phyloP scores from a whole-genome alignment of 2,888 invertebrate genomes.

The Lasioglossum lativentre region DNA sequence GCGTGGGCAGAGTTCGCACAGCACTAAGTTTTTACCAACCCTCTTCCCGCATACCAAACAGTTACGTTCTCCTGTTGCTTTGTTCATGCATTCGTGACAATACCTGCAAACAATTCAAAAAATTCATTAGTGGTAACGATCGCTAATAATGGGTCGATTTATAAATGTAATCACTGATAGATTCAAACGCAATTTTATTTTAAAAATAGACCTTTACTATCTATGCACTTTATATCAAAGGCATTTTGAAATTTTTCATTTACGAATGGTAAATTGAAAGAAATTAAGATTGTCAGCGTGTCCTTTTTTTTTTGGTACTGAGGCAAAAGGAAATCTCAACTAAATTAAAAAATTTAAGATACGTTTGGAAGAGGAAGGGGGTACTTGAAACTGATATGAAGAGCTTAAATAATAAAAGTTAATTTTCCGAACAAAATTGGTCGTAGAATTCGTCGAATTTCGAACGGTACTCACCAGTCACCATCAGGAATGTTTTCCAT shows the following conservation, averaged over 20 bases:
- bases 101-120: constrained; percentile 87
- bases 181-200: not conserved
- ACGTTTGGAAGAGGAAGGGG: not conserved
- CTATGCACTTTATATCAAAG: not conserved
- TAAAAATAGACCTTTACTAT: not conserved
- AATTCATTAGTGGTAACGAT: not conserved
- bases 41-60: constrained; percentile 97
- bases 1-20: constrained; percentile 95
- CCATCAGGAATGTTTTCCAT: constrained; percentile 99
- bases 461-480: constrained; percentile 91
- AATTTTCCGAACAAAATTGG: not conserved
- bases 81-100: constrained; percentile 97
- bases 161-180: not conserved
- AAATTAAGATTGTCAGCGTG: not conserved
- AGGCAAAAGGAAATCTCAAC: too few relatives aligned
- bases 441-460: not conserved
- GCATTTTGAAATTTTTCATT: not conserved
- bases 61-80: constrained; percentile 95
- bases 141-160: not conserved
- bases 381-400: not conserved
- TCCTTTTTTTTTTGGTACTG: not conserved
- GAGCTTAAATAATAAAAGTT: not conserved
- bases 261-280: not conserved
- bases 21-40: constrained; percentile 89
- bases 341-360: not conserved